phyloP scores from a whole-genome alignment of 2,113 vertebrate genomes.

The Eublepharis macularius region DNA sequence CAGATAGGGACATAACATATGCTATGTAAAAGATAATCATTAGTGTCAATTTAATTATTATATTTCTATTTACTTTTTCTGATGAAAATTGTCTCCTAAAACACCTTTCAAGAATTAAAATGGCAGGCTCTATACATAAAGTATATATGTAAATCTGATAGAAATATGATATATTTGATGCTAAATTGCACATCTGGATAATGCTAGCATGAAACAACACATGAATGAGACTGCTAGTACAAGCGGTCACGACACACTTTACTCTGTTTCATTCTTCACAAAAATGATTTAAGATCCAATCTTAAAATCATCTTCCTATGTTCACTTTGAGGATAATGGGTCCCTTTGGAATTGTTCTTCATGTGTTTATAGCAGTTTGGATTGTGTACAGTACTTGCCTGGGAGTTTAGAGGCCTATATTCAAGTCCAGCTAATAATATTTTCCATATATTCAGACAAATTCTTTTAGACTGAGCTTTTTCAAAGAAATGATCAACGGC shows the following conservation, averaged over 20 bases:
- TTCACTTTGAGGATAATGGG: neutral
- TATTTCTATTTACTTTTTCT: too few relatives aligned
- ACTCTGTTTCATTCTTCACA: neutral
- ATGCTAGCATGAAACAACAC: neutral
- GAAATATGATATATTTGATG: neutral
- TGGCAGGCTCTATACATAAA: too few relatives aligned
- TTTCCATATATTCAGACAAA: neutral
- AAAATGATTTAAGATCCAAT: neutral
- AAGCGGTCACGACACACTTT: neutral
- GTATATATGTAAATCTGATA: neutral
- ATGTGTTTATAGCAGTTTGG: neutral
- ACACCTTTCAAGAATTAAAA: too few relatives aligned
- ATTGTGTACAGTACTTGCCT: neutral
- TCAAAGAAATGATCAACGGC: neutral
- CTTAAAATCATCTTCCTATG: neutral
- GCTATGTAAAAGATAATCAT: neutral
- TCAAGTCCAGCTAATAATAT: neutral
- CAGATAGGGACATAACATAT: too few relatives aligned
- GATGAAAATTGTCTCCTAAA: too few relatives aligned
- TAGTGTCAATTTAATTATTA: neutral
- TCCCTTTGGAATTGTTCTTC: neutral
- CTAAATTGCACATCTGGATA: neutral
- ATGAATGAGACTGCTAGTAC: neutral
- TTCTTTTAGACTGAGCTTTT: neutral
- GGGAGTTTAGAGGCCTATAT: neutral